A percentile compares a stretch with the other conserved stretches of the same genome.
Conservation (phyloP, 2,888 invertebrate genomes). For the Cataglyphis rosenhaueri region DNA sequence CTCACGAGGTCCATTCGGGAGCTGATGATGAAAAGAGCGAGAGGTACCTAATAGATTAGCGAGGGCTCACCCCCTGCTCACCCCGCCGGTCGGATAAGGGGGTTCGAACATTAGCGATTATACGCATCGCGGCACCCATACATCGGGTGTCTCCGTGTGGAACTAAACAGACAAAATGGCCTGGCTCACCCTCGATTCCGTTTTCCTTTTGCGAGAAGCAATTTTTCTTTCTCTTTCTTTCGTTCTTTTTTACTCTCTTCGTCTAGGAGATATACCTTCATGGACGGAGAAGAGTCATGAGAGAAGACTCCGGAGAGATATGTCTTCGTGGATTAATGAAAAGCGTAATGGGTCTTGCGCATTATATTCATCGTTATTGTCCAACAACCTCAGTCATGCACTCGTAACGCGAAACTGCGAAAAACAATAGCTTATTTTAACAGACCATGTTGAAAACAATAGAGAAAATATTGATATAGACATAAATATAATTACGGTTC, state of each 20-base stretch:
- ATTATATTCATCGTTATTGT: conserved; percentile 1
- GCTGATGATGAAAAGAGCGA: conserved; percentile 64
- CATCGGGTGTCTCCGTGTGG: conserved; percentile 82
- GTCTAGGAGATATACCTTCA: conserved; percentile 63
- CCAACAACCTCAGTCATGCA: conserved; percentile 36
- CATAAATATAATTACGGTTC: background rate
- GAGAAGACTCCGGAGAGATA: conserved; percentile 45
- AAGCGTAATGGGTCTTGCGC: conserved; percentile 16
- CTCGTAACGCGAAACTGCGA: background rate
- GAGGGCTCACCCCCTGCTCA: conserved; percentile 68
- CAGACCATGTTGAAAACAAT: background rate
- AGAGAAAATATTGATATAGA: background rate
- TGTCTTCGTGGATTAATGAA: conserved; percentile 19
- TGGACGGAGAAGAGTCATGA: conserved; percentile 71
- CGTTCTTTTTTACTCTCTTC: conserved; percentile 42
- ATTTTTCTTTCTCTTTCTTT: conserved; percentile 23
- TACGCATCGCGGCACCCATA: conserved; percentile 83
- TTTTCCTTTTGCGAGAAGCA: conserved; percentile 73
- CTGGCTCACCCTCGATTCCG: conserved; percentile 80
- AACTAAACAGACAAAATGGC: conserved; percentile 85
- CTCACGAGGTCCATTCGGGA: conserved; percentile 65
- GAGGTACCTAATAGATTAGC: conserved; percentile 76
- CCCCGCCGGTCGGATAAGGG: conserved; percentile 72
- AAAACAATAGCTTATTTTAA: conserved; percentile 3
- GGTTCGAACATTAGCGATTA: conserved; percentile 84